Conservation (phyloP, 2,888 invertebrate genomes). For the Cotesia congregata region DNA sequence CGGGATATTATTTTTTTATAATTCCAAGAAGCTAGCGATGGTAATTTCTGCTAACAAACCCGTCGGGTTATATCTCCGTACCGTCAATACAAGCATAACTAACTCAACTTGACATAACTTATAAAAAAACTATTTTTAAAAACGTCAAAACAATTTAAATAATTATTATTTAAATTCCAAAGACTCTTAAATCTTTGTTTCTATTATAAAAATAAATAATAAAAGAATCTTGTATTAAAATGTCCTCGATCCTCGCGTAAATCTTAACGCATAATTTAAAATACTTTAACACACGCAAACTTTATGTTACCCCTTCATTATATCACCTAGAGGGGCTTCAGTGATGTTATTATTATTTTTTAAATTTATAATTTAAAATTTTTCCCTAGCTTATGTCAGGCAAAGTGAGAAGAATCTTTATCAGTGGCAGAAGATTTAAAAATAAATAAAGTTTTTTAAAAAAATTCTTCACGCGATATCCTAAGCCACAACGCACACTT, state of each 20-base stretch:
- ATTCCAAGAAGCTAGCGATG: conserved; percentile 34
- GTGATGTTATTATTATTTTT: background rate
- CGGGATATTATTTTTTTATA: conserved; percentile 17
- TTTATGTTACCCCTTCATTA: background rate
- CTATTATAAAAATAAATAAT: background rate
- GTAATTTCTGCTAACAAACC: conserved; percentile 28
- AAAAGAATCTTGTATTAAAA: background rate
- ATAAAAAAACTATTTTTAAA: background rate
- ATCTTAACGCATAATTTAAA: conserved; percentile 9
- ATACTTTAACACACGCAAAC: conserved; percentile 1
- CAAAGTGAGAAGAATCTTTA: conserved; percentile 11
- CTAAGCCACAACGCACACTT: background rate
- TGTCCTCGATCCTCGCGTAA: background rate
- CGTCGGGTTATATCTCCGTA: conserved; percentile 12
- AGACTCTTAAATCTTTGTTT: no score
- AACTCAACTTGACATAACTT: background rate
- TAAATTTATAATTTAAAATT: background rate
- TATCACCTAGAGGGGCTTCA: background rate
- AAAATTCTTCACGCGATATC: conserved; percentile 8
- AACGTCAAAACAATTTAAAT: background rate
- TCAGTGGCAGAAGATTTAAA: background rate
- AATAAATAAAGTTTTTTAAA: background rate
- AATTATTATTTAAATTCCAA: background rate
- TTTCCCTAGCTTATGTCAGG: conserved; percentile 6
- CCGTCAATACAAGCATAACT: background rate